Evolutionary conservation across 2,888 invertebrate genomes (phyloP).

Genomic region (Eupithecia exiguata): DNA sequence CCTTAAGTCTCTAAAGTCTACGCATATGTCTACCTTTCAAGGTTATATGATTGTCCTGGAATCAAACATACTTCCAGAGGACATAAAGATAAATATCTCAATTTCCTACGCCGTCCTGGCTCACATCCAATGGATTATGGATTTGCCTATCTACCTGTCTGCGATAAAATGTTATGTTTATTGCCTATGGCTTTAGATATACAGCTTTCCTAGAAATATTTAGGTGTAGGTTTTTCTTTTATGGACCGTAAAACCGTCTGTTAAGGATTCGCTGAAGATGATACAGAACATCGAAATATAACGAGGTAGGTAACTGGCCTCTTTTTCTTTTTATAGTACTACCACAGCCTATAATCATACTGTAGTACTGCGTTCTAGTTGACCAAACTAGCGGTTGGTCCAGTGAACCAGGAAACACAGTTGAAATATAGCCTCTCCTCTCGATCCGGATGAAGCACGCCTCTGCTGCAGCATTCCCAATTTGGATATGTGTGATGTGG

Average conservation of each 20-base stretch:
- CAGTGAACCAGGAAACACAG: too few relatives aligned
- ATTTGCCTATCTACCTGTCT: constrained; percentile 17
- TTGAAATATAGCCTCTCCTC: too few relatives aligned
- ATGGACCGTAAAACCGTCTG: not conserved
- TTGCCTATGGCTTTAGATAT: constrained; percentile 9
- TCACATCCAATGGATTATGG: constrained; percentile 21
- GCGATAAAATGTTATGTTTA: constrained; percentile 13
- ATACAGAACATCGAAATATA: not conserved
- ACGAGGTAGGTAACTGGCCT: too few relatives aligned
- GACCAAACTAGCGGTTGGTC: too few relatives aligned
- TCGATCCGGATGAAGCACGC: too few relatives aligned
- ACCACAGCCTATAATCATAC: too few relatives aligned
- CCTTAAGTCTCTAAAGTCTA: not conserved
- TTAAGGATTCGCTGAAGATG: not conserved
- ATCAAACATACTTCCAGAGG: constrained; percentile 12
- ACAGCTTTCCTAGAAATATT: constrained; percentile 6
- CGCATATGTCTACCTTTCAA: constrained; percentile 9
- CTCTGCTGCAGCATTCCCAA: too few relatives aligned
- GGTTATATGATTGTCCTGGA: constrained; percentile 14
- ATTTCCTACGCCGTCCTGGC: constrained; percentile 28
- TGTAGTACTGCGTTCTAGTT: too few relatives aligned
- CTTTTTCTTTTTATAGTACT: too few relatives aligned
- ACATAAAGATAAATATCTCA: constrained; percentile 28
- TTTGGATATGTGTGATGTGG: too few relatives aligned
- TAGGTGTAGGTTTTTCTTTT: not conserved